Evolutionary conservation across 2,888 invertebrate genomes (phyloP).

Genomic region (Oasisia sp.): DNA sequence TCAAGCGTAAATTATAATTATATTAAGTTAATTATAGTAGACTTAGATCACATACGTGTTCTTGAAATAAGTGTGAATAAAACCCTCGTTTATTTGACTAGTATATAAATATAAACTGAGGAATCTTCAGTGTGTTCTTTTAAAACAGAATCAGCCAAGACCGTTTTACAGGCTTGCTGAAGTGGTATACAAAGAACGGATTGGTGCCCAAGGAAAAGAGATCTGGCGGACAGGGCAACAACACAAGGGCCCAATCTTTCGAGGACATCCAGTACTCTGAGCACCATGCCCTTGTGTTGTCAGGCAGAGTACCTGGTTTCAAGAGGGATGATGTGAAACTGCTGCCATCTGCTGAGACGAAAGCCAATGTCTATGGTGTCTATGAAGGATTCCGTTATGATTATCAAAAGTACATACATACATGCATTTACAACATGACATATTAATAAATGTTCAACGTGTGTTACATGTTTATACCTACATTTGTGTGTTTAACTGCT

Average conservation of each 20-base stretch:
- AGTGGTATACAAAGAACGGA: not conserved
- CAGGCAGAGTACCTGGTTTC: constrained; percentile 30
- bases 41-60: not conserved
- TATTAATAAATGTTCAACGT: not conserved
- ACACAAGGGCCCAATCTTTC: not conserved
- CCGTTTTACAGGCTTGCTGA: not conserved
- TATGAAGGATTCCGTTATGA: not conserved
- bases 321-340: constrained; percentile 25
- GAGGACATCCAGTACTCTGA: constrained; percentile 24
- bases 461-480: not conserved
- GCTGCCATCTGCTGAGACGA: constrained; percentile 25
- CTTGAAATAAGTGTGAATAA: not conserved
- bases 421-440: not conserved
- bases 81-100: not conserved
- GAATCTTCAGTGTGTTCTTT: not conserved
- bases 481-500: not conserved
- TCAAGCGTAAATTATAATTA: not conserved
- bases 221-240: not conserved
- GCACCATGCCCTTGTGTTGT: constrained; percentile 22
- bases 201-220: constrained; percentile 19
- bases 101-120: not conserved
- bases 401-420: not conserved
- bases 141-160: constrained; percentile 18
- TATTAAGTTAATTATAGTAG: not conserved
- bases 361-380: constrained; percentile 17